phyloP scores from a whole-genome alignment of 2,113 vertebrate genomes.

The Sialia sialis region DNA sequence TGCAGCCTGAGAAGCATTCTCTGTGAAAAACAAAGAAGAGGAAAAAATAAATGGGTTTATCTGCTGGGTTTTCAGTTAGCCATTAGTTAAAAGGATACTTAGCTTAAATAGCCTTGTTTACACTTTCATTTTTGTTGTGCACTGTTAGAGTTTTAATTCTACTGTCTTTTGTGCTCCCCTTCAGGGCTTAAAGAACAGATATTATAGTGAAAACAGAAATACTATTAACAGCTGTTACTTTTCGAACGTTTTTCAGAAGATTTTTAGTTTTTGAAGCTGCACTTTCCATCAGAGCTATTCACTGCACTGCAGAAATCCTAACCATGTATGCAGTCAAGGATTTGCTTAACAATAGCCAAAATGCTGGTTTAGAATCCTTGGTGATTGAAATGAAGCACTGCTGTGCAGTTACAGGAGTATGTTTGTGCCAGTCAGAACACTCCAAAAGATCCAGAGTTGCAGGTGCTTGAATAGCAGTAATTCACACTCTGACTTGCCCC shows the following conservation, averaged over 20 bases:
- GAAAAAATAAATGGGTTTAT: background rate
- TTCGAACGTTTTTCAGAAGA: background rate
- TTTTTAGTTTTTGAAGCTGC: background rate
- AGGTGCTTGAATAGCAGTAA: background rate
- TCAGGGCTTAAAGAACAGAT: background rate
- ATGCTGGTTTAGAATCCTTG: background rate
- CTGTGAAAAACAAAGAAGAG: background rate
- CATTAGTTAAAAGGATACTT: background rate
- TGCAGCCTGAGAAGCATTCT: background rate
- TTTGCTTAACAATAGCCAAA: background rate
- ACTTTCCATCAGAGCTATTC: background rate
- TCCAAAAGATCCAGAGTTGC: background rate
- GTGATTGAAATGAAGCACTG: background rate
- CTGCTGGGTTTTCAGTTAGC: background rate
- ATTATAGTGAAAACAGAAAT: background rate
- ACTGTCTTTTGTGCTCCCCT: background rate
- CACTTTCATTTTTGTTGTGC: background rate
- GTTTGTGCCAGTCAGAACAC: background rate
- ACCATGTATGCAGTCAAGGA: background rate
- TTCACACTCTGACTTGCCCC: background rate
- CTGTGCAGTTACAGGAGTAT: background rate
- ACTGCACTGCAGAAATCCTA: background rate
- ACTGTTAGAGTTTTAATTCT: background rate
- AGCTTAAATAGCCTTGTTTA: background rate
- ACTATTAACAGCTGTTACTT: background rate